Evolutionary conservation across 2,888 invertebrate species (phyloP).

Genomic region (Drosophila barbarae): DNA sequence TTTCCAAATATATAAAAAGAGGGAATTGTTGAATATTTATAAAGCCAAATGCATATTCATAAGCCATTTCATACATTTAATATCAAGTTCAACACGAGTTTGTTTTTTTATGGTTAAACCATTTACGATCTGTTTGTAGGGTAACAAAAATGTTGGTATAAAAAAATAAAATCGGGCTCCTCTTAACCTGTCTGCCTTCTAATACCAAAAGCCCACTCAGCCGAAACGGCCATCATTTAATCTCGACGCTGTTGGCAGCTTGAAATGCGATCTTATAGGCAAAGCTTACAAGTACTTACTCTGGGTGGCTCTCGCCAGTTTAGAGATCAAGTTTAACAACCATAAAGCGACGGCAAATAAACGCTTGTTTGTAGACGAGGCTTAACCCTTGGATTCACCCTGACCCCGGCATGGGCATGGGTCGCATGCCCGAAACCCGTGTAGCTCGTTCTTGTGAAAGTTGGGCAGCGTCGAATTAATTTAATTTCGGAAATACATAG

Average conservation of each 20-base stretch:
- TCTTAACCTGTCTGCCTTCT: constrained; percentile 46
- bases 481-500: constrained; percentile 19
- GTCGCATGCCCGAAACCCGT: constrained; percentile 28
- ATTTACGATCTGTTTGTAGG: constrained; percentile 9
- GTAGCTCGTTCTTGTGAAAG: constrained; percentile 44
- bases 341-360: constrained; percentile 58
- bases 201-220: constrained; percentile 62
- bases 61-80: constrained; percentile 1
- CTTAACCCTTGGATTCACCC: constrained; percentile 35
- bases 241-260: constrained; percentile 27
- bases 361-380: constrained; percentile 40
- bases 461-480: constrained; percentile 27
- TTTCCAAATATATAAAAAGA: background rate
- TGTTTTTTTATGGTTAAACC: background rate
- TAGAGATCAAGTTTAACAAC: constrained; percentile 64
- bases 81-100: constrained; percentile 11
- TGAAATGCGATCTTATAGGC: constrained; percentile 68
- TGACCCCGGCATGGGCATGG: constrained; percentile 10
- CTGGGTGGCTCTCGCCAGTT: constrained; percentile 31
- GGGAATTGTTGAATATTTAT: constrained; percentile 7
- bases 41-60: background rate
- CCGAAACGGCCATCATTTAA: constrained; percentile 66
- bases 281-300: constrained; percentile 51
- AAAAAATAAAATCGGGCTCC: constrained; percentile 1
- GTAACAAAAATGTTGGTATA: constrained; percentile 14